Evolutionary conservation across 2,113 vertebrate genomes (phyloP).

Genomic region (Aptenodytes forsteri): DNA sequence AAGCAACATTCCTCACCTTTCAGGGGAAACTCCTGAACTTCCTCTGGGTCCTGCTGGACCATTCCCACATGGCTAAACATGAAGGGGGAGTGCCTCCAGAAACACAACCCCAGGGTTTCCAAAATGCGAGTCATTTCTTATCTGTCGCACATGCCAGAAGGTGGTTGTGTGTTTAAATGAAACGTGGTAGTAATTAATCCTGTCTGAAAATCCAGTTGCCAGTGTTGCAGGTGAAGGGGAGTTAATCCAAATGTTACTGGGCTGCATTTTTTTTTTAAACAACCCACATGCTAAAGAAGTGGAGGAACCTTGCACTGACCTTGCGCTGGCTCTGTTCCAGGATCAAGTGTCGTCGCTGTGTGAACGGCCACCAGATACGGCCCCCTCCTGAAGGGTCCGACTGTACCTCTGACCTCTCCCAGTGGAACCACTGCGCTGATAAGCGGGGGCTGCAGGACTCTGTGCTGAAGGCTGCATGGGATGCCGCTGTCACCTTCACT

Average conservation of each 20-base stretch:
- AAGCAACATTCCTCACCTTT: neutral
- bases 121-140: neutral
- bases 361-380: constrained; percentile 84
- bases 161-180: neutral
- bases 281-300: rapidly evolving
- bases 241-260: neutral
- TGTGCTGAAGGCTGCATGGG: constrained; percentile 89
- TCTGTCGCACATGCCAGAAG: rapidly evolving
- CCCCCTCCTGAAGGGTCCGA: constrained; percentile 83
- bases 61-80: neutral
- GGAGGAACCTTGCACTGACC: neutral
- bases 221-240: neutral
- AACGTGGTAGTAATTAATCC: neutral
- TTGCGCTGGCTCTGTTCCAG: constrained; percentile 48
- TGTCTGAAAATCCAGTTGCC: neutral
- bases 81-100: neutral
- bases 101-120: neutral
- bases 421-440: constrained; percentile 91
- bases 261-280: neutral
- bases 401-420: constrained; percentile 91
- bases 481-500: constrained; percentile 87
- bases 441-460: constrained; percentile 88
- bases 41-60: neutral
- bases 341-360: constrained; percentile 90
- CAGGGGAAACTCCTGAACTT: neutral